Conservation (phyloP, 2,797 vertebrate genomes). For the Alfaro cultratus region DNA sequence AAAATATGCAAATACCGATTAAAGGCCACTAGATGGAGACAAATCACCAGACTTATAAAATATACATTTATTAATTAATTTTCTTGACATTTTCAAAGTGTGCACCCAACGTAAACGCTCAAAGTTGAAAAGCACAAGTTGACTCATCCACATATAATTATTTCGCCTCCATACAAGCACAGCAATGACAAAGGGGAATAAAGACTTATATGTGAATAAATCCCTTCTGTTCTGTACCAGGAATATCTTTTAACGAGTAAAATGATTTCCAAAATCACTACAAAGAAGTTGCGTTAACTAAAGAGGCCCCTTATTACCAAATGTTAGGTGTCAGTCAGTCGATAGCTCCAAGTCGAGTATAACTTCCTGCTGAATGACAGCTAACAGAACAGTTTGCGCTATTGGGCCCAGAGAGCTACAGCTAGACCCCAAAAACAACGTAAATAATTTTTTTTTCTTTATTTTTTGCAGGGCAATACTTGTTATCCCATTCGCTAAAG, state of each 20-base stretch:
- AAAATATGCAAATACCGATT: neutral
- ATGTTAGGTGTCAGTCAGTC: neutral
- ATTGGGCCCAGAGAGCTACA: neutral
- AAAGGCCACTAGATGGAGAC: conserved; percentile 42
- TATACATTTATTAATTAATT: neutral
- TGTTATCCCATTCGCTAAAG: accelerated
- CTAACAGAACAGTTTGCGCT: too few relatives aligned
- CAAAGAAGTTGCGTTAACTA: neutral
- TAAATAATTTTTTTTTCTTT: accelerated
- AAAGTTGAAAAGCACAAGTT: neutral
- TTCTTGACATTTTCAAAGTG: neutral
- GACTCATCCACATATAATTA: neutral
- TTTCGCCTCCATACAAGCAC: neutral
- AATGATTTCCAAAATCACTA: neutral
- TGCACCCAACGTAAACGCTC: neutral
- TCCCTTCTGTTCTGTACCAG: neutral
- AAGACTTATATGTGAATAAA: neutral
- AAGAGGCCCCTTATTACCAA: neutral
- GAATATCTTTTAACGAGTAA: neutral
- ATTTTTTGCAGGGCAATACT: neutral
- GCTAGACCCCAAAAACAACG: neutral
- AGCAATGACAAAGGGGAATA: neutral
- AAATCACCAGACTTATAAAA: neutral
- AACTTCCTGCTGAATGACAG: neutral
- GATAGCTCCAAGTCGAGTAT: neutral